Percentiles rank a stretch among this genome's conserved stretches.
These are phyloP conservation scores for Myotis davidii DNA, from an alignment of 2,113 vertebrate genomes.

Conservation along the genomic window DNA sequence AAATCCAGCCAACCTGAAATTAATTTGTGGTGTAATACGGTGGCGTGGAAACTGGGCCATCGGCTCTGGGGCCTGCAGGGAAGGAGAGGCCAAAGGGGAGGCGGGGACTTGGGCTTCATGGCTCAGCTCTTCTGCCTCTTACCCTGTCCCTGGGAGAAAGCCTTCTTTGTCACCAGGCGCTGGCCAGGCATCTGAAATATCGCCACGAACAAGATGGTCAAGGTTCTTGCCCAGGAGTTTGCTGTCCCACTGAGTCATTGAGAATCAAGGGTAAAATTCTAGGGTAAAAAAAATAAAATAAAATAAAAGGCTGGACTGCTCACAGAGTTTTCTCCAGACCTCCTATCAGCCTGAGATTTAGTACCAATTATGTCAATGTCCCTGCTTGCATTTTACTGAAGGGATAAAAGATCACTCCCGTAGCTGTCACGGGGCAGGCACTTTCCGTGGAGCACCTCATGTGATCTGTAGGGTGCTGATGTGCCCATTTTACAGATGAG, in stretches of 20 bases:
- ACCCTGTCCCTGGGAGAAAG: rapidly evolving
- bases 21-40: neutral
- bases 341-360: neutral
- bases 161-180: neutral
- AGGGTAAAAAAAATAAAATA: too few relatives aligned
- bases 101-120: rapidly evolving
- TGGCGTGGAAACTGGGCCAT: neutral
- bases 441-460: rapidly evolving
- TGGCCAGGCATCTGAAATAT: neutral
- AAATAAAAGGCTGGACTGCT: neutral
- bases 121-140: neutral
- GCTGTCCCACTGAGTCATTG: neutral
- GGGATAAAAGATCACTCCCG: rapidly evolving
- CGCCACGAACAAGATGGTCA: rapidly evolving
- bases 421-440: neutral
- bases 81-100: neutral
- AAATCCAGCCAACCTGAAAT: slow-evolving; percentile 58
- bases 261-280: neutral
- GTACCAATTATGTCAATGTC: too few relatives aligned
- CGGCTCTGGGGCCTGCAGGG: rapidly evolving
- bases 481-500: neutral
- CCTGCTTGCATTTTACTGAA: neutral
- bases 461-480: neutral
- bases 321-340: neutral
- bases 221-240: too few relatives aligned